Evolutionary conservation across 2,888 invertebrate species (phyloP), one percentile per base, ranked within the genome.

Genomic region (Ptychoptera contaminata): DNA sequence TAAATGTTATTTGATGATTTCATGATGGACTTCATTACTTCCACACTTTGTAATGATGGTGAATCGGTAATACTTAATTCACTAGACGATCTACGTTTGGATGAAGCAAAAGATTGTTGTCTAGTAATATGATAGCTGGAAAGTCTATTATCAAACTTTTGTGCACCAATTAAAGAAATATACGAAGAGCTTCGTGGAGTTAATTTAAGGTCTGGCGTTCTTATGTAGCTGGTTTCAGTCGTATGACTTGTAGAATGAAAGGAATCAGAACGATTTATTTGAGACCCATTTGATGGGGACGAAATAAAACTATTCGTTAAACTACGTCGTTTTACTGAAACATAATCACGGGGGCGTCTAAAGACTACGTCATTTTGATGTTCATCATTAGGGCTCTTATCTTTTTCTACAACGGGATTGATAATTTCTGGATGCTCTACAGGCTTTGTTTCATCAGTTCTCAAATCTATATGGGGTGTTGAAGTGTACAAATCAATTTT

Each of bases 1-100:
- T 42, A 11, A n/a, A 34, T n/a, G n/a, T n/a, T 7, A 23, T 23
- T 23, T 23, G 23, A 23, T 23, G 23, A 23, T 23, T 7, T 23
- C 23, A 23, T 23, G 3, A 23, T 23, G 3, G 23, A 23, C 51
- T 65, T 66, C 48, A 66, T 63, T 3, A 66, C 55, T 49, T 62
- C 60, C 14, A 64, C 52, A 43, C 66, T 65, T 47, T 65, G 65
- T 12, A 66, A 52, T 2, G 63, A 62, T 0, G 66, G 66, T 2
- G 63, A 61, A 43, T 66, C 66, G 1, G 58, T 61, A 46, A 66
- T 66, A 50, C 64, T 64, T 9, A 65, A 49, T 48, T 66, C 66
- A 46, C 64, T 63, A 14, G 64, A 60, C 1, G 65, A 65, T 44
- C 61, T 58, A 8, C 62, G 53, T 16, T 55, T 54, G 30, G 54